Evolutionary conservation across 2,888 invertebrate genomes (phyloP).

Genomic region (Troglohyphantes excavatus): DNA sequence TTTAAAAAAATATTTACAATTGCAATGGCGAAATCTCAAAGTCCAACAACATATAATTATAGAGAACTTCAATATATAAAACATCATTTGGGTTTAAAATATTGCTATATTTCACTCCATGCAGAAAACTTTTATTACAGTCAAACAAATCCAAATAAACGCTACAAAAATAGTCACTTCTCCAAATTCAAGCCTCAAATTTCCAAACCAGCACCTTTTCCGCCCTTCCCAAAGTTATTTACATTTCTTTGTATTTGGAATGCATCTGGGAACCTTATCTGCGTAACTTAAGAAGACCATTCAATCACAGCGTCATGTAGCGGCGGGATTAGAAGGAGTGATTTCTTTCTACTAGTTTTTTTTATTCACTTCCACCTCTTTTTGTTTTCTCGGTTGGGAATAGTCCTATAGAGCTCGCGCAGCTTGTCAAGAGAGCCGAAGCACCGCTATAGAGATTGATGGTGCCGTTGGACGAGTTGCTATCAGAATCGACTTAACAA

Average conservation of each 20-base stretch:
- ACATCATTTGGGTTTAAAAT: too few species aligned
- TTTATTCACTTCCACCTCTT: not conserved
- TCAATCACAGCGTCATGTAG: constrained; percentile 67
- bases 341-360: constrained; percentile 3
- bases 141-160: too few species aligned
- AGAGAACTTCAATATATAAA: too few species aligned
- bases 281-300: constrained; percentile 52
- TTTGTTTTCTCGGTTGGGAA: not conserved
- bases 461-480: constrained; percentile 11
- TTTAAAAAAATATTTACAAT: too few species aligned
- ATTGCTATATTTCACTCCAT: too few species aligned
- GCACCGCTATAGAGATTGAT: constrained; percentile 62
- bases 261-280: constrained; percentile 32
- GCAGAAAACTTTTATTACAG: too few species aligned
- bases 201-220: not conserved
- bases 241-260: constrained; percentile 45
- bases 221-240: constrained; percentile 34
- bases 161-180: not conserved
- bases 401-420: constrained; percentile 55
- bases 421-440: constrained; percentile 55
- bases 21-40: too few species aligned
- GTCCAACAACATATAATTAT: too few species aligned
- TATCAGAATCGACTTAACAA: constrained; percentile 6
- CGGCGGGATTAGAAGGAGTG: constrained; percentile 47
- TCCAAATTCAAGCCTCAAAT: too few species aligned